Evolutionary conservation across 1,140 invertebrate genomes (phyloP), one percentile per base, ranked within the genome.

Genomic region (Latrodectus geometricus): DNA sequence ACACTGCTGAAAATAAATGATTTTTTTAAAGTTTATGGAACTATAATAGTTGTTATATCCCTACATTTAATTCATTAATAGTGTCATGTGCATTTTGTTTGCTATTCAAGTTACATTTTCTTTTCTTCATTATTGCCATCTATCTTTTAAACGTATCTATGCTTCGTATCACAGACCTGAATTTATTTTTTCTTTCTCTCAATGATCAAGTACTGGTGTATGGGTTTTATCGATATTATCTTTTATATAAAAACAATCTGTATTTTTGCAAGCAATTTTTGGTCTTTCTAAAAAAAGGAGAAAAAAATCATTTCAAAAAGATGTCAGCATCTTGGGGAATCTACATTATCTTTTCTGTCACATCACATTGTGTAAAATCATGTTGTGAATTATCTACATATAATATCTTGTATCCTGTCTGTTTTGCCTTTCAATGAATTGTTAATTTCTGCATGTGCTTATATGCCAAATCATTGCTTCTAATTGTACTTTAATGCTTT

Each of bases 111-210:
- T 20, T 49, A 74, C 20, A 35, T 50, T 14, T 61, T 76, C 15
- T 74, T 12, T n/a, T 56, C 14, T 12, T 56, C 21, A 17, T 20
- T 79, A 23, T 52, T 86, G 17, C 79, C 11, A 21, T 35, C 14
- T n/a, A 65, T 20, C 11, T 66, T 52, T 20, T 72, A 50, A 50
- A 52, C 20, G 72, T 23, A 61, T 79, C 72, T 68, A 52, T 79
- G 77, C 85, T 87, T 87, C 78, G 85, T 87, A 87, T 87, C 85
- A 87, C 85, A 87, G 78, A 87, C 85, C 70, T 80, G n/a, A 75
- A 70, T 66, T 79, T 23, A 65, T 54, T 54, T 69, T 14, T 11
- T 69, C 21, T 82, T 82, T 21, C 52, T 54, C 56, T 15, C 20
- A 65, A 76, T 35, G 52, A 73, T 74, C 35, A 75, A 70, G 35